Evolutionary conservation across 2,113 vertebrate genomes (phyloP), one percentile per base, ranked within the genome.

Genomic region (Puffinus mauretanicus): DNA sequence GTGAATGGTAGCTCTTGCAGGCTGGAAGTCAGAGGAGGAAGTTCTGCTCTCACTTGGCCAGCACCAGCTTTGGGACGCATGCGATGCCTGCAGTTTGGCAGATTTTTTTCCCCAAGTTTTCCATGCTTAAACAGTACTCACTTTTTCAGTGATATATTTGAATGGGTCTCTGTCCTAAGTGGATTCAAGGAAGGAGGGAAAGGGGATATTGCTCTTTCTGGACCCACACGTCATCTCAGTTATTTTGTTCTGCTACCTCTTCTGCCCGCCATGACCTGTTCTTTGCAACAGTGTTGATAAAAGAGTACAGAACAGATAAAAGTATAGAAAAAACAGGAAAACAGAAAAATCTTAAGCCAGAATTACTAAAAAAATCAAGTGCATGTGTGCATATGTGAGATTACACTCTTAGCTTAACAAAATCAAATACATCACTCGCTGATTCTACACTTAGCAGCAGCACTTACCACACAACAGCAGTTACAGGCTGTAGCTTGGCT

Each of bases 371-470:
- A 40, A 10, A 27, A 10, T 2, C 20, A 26, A 55, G 18, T 1
- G 15, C 9, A 30, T 0, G 7, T 13, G 46, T 4, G 9, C 2
- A 1, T 4, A 34, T 2, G 32, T 4, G n/a, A 46, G 22, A 46
- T 16, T 5, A 14, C 55, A 12, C 14, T 7, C 40, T 3, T 6
- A 7, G 24, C 17, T 5, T 13, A 34, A 16, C 6, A 38, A 49
- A 20, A 10, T 0, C 66, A 29, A 38, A 29, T 0, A 12, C 61
- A 16, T 6, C 69, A 1, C 20, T 42, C 8, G 4, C 34, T 11
- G 25, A 16, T 4, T 11, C 29, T 6, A 7, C 19, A 2, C 52
- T 24, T 5, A 3, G 16, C 25, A 7, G 25, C 40, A 7, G 54
- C 27, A 6, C 79, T 10, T 61, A 40, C 1, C 36, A 0, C 15